phyloP scores from a whole-genome alignment of 1,140 invertebrate species.

The Hirudo medicinalis region DNA sequence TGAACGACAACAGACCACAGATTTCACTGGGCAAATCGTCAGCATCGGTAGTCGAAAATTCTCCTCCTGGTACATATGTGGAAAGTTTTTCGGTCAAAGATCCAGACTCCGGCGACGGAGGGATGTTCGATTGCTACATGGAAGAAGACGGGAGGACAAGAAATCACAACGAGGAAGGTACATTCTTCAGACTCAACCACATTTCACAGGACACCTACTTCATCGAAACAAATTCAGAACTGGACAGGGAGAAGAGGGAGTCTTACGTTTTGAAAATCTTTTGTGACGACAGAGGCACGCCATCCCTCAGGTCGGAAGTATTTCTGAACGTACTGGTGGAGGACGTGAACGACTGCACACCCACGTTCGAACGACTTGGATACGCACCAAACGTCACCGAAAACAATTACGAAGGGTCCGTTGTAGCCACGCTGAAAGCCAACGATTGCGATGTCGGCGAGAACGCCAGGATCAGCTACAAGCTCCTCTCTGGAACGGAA shows the following conservation, averaged over 20 bases:
- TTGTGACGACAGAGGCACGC: conserved; percentile 20
- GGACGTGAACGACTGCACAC: conserved; percentile 22
- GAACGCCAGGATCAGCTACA: conserved; percentile 86
- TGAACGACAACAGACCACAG: conserved; percentile 39
- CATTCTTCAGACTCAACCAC: conserved; percentile 16
- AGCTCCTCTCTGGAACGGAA: conserved; percentile 30
- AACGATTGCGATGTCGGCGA: conserved; percentile 77
- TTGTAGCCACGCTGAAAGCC: conserved; percentile 66
- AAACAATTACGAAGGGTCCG: conserved; percentile 63
- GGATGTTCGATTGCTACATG: conserved; percentile 16
- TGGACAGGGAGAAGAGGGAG: conserved; percentile 19
- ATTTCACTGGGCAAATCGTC: conserved; percentile 19
- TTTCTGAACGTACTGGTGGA: conserved; percentile 10
- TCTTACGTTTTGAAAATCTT: conserved; percentile 11
- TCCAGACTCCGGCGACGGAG: conserved; percentile 15
- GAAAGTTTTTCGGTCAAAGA: conserved; percentile 19
- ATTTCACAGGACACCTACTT: conserved; percentile 12
- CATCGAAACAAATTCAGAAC: conserved; percentile 14
- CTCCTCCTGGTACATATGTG: conserved; percentile 19
- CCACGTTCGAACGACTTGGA: background rate
- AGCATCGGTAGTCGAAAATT: conserved; percentile 19
- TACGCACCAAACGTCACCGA: conserved; percentile 49
- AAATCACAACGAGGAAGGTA: conserved; percentile 1
- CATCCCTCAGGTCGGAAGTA: conserved; percentile 13
- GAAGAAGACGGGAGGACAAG: conserved; percentile 1